Percentiles rank a stretch among this genome's conserved stretches.
These are phyloP conservation scores for Cricetomys ansorgei DNA, from an alignment of 2,113 vertebrate genomes.

Conservation along the genomic window DNA sequence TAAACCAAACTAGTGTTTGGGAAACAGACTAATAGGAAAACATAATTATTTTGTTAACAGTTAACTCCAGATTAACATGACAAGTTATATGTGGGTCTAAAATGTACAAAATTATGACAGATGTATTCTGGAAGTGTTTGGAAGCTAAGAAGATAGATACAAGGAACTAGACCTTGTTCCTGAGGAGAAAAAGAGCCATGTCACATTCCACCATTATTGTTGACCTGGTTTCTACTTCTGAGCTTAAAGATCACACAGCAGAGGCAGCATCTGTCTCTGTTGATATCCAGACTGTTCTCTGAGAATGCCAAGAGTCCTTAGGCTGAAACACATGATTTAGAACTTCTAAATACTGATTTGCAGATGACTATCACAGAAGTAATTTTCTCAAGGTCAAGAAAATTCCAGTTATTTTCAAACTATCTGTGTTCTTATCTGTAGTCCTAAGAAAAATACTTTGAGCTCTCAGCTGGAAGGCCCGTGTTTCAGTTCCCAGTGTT, in stretches of 20 bases:
- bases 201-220: neutral
- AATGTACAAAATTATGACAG: neutral
- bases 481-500: neutral
- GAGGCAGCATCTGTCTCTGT: neutral
- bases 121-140: neutral
- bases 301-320: neutral
- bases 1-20: neutral
- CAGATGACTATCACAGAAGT: neutral
- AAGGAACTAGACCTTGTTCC: constrained; percentile 10
- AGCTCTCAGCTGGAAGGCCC: neutral
- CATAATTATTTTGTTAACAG: neutral
- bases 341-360: neutral
- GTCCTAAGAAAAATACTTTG: neutral
- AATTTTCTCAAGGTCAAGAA: neutral
- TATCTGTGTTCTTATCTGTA: neutral
- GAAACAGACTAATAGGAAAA: neutral
- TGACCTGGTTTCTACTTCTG: constrained; percentile 43
- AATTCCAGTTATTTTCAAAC: constrained; percentile 19
- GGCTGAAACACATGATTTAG: neutral
- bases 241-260: neutral
- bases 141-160: constrained; percentile 12
- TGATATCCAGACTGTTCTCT: neutral
- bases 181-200: neutral
- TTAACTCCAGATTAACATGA: neutral
- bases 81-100: neutral